Conservation (phyloP, 2,797 vertebrate species). For the Okamejei kenojei region DNA sequence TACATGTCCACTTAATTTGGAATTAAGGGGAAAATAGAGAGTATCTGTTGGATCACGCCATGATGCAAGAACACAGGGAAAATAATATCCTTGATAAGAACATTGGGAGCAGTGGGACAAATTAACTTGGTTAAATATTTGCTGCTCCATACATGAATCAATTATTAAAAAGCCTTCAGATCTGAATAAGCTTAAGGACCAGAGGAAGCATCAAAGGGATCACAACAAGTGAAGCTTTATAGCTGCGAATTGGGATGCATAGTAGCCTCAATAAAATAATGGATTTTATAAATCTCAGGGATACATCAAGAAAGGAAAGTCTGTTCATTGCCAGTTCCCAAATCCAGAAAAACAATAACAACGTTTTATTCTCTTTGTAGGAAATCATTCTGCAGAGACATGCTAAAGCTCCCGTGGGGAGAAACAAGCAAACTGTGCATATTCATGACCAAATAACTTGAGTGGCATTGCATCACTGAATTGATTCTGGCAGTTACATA, state of each 20-base stretch:
- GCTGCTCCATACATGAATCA: background rate
- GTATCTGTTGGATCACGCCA: background rate
- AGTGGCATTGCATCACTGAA: slow-evolving; percentile 10
- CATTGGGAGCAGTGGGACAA: background rate
- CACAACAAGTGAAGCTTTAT: background rate
- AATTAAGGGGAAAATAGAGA: background rate
- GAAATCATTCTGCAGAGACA: background rate
- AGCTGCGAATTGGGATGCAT: background rate
- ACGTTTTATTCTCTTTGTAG: background rate
- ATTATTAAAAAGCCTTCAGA: slow-evolving; percentile 5
- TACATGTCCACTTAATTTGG: background rate
- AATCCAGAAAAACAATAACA: background rate
- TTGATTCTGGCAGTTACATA: background rate
- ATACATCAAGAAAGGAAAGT: background rate
- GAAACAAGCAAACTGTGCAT: slow-evolving; percentile 6
- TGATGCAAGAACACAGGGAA: background rate
- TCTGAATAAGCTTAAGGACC: background rate
- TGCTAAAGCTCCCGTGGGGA: background rate
- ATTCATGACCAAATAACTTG: background rate
- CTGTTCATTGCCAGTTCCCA: background rate
- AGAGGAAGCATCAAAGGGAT: background rate
- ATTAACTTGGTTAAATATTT: slow-evolving; percentile 21
- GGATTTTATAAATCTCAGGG: background rate
- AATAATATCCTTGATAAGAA: background rate
- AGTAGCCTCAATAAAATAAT: background rate